These are phyloP conservation scores for Gymnocypris eckloni DNA, from an alignment of 2,797 vertebrate genomes.

Conservation along the genomic window DNA sequence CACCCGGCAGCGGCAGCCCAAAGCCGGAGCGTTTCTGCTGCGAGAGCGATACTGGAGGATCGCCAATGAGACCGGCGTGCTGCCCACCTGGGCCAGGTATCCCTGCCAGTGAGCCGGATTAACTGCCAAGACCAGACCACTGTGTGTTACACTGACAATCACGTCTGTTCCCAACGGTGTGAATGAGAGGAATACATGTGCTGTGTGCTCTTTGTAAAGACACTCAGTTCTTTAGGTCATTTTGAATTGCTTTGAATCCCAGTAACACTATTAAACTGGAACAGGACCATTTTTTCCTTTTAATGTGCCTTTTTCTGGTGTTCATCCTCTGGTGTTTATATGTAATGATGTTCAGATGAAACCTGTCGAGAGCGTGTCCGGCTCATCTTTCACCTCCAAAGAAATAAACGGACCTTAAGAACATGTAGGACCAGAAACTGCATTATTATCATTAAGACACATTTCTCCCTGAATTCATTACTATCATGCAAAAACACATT, in stretches of 20 bases:
- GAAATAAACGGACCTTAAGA: not conserved
- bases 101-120: constrained; percentile 69
- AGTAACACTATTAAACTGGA: not conserved
- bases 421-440: not conserved
- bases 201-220: not conserved
- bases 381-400: not conserved
- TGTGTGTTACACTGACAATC: not conserved
- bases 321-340: not conserved
- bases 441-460: not conserved
- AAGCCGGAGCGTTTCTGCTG: constrained; percentile 88
- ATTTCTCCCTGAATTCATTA: not conserved
- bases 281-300: not conserved
- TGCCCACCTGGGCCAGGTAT: constrained; percentile 73
- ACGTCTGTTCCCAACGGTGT: not conserved
- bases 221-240: not conserved
- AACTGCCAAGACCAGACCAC: not conserved
- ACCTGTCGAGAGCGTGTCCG: not conserved
- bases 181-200: not conserved
- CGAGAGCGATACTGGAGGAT: constrained; percentile 93
- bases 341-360: not conserved
- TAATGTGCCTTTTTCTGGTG: not conserved
- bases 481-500: not conserved
- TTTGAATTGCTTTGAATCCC: not conserved
- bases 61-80: constrained; percentile 84
- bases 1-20: constrained; percentile 93